Base-by-base conservation (phyloP, 92 coral and sea anemone genomes). In the Epizoanthus rinbou region DNA sequence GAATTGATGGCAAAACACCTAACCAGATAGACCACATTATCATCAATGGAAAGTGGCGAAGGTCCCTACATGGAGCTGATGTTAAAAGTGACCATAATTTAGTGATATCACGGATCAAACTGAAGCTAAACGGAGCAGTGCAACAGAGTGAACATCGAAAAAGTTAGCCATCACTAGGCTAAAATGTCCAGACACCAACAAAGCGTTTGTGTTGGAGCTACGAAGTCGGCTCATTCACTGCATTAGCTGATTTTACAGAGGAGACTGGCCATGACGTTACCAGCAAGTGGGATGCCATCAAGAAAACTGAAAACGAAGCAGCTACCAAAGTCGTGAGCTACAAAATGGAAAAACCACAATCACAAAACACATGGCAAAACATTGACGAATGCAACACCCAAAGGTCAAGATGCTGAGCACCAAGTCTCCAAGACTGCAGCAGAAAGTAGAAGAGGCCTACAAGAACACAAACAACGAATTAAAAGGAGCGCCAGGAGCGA, bases 31-130 rank as follows among this genome's bases (percentile, higher is more conserved):
- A 41, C 52, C 45, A 83, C 69, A 23, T 57, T 28, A 31, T 59
- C 79, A 23, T 71, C 79, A 83, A 71, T 25, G 74, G 64, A 37
- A 83, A 83, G 68, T 59, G 86, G 71, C 59, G 13, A 57, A 35
- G 73, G 22, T 60, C 70, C 18, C 80, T 41, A 14, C 23, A 15
- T 56, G n/a, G 74, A 68, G 74, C 74, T 19, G 54, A 68, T 39
- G 23, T 68, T 13, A 68, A 68, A 3, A 68, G 53, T 37, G 53
- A 35, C 74, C 54, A 68, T 31, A 52, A 15, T n/a, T 52, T 31
- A 39, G 74, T 35, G 19, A 8, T 68, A 14, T 23, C 19, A 28
- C 74, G 9, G 5, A 68, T 68, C 74, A 68, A 37, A 31, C 53
- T 35, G 19, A 67, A 67, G 21, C 43, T 35, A 31, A 52, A 7